Evolutionary conservation across 2,113 vertebrate genomes (phyloP).

Genomic region (Anhinga anhinga): DNA sequence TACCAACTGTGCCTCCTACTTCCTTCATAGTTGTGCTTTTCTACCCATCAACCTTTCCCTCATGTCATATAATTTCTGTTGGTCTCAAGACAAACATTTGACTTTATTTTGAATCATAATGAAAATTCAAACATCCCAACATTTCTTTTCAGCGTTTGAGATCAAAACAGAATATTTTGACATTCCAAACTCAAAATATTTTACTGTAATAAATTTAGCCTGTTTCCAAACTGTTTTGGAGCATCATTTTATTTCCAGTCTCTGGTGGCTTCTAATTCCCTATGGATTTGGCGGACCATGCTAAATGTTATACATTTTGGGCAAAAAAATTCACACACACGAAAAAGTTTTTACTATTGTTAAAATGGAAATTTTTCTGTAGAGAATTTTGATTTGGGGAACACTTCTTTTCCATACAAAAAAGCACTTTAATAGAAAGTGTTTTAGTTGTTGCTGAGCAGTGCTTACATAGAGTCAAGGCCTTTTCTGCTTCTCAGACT

Average conservation of each 20-base stretch:
- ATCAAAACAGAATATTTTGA: background rate
- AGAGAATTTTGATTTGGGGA: background rate
- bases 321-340: background rate
- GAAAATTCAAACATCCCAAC: background rate
- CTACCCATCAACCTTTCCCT: background rate
- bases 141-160: background rate
- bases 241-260: background rate
- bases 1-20: background rate
- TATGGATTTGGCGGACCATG: background rate
- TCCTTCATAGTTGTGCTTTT: background rate
- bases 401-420: background rate
- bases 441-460: background rate
- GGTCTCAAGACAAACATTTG: background rate
- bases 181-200: background rate
- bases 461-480: background rate
- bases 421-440: background rate
- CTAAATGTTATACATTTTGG: background rate
- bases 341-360: background rate
- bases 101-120: background rate
- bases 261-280: background rate
- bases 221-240: background rate
- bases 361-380: background rate
- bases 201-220: background rate
- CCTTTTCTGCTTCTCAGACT: background rate
- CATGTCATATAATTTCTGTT: background rate